A percentile compares a stretch with the other conserved stretches of the same genome.
Conservation (phyloP, 1,140 invertebrate genomes). For the Muscidifurax raptorellus region DNA sequence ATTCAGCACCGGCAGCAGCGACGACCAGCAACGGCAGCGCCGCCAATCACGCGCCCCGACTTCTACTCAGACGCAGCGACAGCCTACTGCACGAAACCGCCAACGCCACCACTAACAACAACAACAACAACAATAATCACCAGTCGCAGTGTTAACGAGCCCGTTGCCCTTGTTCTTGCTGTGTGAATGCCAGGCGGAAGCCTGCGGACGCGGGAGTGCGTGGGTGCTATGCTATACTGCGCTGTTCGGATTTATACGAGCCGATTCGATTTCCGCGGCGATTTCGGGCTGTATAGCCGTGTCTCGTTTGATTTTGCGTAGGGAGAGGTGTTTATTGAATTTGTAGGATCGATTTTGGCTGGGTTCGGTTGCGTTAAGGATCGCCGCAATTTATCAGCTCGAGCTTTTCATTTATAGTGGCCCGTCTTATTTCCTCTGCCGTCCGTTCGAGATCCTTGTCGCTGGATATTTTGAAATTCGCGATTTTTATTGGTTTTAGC, state of each 20-base stretch:
- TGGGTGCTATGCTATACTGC: too few species aligned
- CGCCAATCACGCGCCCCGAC: neutral
- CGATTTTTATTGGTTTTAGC: too few species aligned
- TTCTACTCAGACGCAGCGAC: slow-evolving; percentile 54
- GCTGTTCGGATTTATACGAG: too few species aligned
- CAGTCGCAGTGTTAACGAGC: slow-evolving; percentile 65
- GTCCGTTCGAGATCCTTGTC: neutral
- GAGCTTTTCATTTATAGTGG: neutral
- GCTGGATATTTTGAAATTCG: neutral
- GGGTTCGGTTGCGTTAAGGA: too few species aligned
- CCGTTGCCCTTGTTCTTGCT: neutral
- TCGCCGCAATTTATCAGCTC: neutral
- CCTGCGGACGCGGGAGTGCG: too few species aligned
- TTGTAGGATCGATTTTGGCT: too few species aligned
- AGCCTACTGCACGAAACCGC: neutral
- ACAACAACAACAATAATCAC: slow-evolving; percentile 35
- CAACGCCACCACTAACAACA: neutral
- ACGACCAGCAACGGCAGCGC: slow-evolving; percentile 31
- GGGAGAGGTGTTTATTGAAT: too few species aligned
- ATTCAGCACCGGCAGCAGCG: neutral
- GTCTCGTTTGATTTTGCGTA: too few species aligned
- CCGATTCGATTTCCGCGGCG: too few species aligned
- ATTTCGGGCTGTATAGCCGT: too few species aligned
- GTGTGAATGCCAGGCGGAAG: too few species aligned
- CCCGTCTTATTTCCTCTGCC: neutral